Evolutionary conservation across 2,797 vertebrate species (phyloP).

Genomic region (Diplodus sargus): DNA sequence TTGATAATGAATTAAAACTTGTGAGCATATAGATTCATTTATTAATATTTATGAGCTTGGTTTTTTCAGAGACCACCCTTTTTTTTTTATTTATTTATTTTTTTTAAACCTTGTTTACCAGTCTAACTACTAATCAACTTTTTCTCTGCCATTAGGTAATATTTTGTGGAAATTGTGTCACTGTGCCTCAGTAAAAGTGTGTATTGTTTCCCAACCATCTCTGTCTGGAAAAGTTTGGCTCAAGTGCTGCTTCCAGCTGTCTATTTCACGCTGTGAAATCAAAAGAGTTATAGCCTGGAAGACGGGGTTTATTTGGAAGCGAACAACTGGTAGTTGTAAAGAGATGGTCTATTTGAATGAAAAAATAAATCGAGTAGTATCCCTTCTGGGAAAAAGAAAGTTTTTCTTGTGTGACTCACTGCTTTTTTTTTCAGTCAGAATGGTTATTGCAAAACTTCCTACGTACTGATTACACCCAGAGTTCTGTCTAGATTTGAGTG

Average conservation of each 20-base stretch:
- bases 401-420: constrained; percentile 30
- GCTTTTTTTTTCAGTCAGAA: constrained; percentile 30
- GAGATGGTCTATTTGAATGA: constrained; percentile 36
- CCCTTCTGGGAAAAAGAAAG: background rate
- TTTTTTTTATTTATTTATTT: constrained; percentile 1
- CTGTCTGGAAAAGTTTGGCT: constrained; percentile 17
- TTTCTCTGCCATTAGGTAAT: background rate
- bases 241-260: constrained; percentile 28
- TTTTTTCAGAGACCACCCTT: background rate
- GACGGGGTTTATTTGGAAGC: constrained; percentile 44
- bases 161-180: constrained; percentile 7
- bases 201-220: constrained; percentile 6
- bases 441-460: constrained; percentile 31
- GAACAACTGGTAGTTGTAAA: constrained; percentile 24
- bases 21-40: background rate
- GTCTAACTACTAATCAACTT: background rate
- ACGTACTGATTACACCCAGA: background rate
- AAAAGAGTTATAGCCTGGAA: constrained; percentile 9
- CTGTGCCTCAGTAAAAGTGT: background rate
- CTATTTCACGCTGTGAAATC: constrained; percentile 27
- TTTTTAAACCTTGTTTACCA: background rate
- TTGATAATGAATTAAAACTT: background rate
- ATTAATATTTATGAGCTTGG: background rate
- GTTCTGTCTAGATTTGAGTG: background rate
- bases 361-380: constrained; percentile 39